A percentile compares a stretch with the other conserved stretches of the same genome.
Evolutionary conservation across 2,888 invertebrate species (phyloP).

Genomic region (Ramazzottius varieornatus): DNA sequence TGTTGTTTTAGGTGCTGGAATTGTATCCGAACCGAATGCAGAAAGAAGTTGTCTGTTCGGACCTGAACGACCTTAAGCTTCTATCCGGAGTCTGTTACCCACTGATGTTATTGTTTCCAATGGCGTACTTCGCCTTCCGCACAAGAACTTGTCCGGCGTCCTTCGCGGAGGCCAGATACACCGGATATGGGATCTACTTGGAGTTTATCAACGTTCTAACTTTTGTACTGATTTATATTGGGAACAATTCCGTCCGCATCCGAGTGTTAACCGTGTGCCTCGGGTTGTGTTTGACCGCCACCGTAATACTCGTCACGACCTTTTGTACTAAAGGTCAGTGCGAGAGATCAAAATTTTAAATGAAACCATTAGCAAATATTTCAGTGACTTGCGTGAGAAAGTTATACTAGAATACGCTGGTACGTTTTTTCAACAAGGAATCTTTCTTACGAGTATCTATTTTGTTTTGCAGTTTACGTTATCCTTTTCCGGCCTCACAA

Average conservation of each 20-base stretch:
- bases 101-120: neutral
- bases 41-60: neutral
- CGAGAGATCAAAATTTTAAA: too few relatives aligned
- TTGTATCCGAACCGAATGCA: neutral
- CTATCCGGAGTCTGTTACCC: neutral
- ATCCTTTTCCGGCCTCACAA: neutral
- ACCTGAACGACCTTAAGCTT: neutral
- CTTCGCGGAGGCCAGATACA: neutral
- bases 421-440: too few relatives aligned
- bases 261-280: neutral
- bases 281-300: neutral
- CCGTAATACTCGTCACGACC: neutral
- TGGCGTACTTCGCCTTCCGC: neutral
- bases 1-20: too few relatives aligned
- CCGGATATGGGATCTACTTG: neutral
- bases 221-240: neutral
- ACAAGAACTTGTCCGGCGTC: neutral
- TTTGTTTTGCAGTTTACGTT: neutral
- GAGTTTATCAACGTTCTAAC: neutral
- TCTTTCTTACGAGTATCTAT: too few relatives aligned
- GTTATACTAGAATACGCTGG: too few relatives aligned
- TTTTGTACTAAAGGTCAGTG: neutral
- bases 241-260: neutral
- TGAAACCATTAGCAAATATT: too few relatives aligned
- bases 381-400: too few relatives aligned